A percentile compares a stretch with the other conserved stretches of the same genome.
phyloP scores from a whole-genome alignment of 2,113 vertebrate species.

The Jacana jacana region DNA sequence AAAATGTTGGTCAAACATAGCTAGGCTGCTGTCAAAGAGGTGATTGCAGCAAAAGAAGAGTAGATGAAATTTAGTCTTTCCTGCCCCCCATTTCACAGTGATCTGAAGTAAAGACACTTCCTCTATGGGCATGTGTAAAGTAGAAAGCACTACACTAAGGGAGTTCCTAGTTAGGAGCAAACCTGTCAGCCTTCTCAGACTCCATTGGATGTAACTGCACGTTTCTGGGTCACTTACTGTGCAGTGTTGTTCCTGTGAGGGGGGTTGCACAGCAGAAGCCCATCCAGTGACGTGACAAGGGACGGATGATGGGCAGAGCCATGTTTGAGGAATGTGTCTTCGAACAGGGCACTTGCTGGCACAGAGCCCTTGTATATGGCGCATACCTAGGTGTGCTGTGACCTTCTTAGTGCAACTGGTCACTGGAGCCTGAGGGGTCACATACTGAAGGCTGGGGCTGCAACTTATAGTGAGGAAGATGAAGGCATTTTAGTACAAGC shows the following conservation, averaged over 20 bases:
- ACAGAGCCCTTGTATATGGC: not conserved
- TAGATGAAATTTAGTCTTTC: not conserved
- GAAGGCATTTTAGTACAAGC: not conserved
- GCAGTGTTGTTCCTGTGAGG: not conserved
- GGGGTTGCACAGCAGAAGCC: not conserved
- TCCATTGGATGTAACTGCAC: rapidly evolving
- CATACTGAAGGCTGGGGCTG: not conserved
- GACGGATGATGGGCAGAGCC: not conserved
- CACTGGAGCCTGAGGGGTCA: not conserved
- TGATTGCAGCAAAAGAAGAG: not conserved
- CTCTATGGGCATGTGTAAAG: not conserved
- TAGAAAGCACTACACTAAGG: not conserved
- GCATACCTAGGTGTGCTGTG: not conserved
- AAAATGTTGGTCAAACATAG: not conserved
- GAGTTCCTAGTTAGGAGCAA: not conserved
- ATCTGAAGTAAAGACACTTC: not conserved
- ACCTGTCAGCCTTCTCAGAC: not conserved
- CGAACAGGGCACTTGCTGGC: not conserved
- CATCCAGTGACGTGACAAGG: not conserved
- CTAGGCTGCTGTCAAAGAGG: not conserved
- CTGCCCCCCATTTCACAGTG: too few species aligned
- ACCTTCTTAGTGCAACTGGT: not conserved
- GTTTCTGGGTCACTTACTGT: not conserved
- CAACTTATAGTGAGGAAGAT: not conserved
- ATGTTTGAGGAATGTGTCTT: not conserved